phyloP scores from a whole-genome alignment of 2,888 invertebrate genomes.

The Eulithis testata region DNA sequence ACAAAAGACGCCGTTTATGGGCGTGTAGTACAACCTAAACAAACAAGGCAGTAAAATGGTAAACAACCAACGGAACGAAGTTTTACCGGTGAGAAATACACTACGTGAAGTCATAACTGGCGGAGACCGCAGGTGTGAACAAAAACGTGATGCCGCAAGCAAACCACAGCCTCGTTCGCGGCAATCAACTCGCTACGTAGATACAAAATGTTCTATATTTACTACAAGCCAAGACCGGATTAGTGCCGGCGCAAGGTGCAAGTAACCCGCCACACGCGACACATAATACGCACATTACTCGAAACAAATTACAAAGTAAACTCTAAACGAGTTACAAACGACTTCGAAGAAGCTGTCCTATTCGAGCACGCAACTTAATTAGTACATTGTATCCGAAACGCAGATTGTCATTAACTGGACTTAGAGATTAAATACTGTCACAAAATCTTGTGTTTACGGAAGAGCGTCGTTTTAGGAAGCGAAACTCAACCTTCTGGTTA shows the following conservation, averaged over 20 bases:
- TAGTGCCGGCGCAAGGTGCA: constrained; percentile 66
- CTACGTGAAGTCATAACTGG: constrained; percentile 57
- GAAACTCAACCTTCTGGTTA: constrained; percentile 78
- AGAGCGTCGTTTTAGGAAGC: constrained; percentile 60
- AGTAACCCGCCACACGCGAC: constrained; percentile 62
- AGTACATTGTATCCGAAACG: constrained; percentile 55
- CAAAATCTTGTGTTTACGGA: constrained; percentile 64
- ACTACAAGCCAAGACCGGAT: constrained; percentile 65
- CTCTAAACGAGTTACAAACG: constrained; percentile 40
- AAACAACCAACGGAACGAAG: constrained; percentile 36
- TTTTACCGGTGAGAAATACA: constrained; percentile 43
- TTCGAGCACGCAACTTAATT: constrained; percentile 56
- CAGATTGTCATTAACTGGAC: constrained; percentile 55
- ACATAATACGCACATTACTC: constrained; percentile 52
- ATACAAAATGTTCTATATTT: constrained; percentile 69
- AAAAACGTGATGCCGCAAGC: constrained; percentile 70
- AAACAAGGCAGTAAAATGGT: constrained; percentile 41
- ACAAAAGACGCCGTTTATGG: constrained; percentile 48
- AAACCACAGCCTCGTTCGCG: constrained; percentile 61
- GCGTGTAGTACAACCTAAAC: constrained; percentile 43
- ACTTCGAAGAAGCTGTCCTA: constrained; percentile 52
- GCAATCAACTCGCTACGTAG: constrained; percentile 65
- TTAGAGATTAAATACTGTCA: constrained; percentile 62
- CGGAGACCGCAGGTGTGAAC: constrained; percentile 69
- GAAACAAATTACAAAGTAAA: constrained; percentile 56